Base-by-base conservation (phyloP, 2,888 invertebrate genomes). In the Drosophila melanosoma region DNA sequence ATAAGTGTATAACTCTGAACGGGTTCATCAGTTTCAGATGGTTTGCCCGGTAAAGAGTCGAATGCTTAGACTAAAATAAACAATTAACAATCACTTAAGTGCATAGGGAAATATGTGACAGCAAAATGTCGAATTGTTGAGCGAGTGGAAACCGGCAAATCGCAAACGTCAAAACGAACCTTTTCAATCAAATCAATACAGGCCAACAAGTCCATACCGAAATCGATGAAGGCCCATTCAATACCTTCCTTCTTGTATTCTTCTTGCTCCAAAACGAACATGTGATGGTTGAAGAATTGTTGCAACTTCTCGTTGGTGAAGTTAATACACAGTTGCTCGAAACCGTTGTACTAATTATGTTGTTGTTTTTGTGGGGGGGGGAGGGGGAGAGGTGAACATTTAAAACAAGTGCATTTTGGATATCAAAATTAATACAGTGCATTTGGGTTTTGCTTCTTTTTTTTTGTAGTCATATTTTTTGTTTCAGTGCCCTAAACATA, bases 251-350 rank as follows among this genome's bases (percentile, higher is more conserved):
- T 96, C 93, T 97, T 98, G 95, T 99, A 99, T 94, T 99, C 99
- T 94, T 99, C 99, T 96, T 99, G 99, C 94, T 99, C 99, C 94
- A 99, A 95, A 91, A 99, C 98, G 94, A 99, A 99, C 99, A 99
- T 99, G 96, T 99, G 97, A 94, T 99, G 99, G 95, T 99, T 99
- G 96, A 99, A 99, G 95, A 99, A 99, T 95, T 99, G 99, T 95
- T 99, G 99, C 90, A 99, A 96, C 95, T 98, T 98, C 94, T 99
- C 99, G 94, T 99, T 99, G 94, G 99, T 99, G 95, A 99, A 99
- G 96, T 99, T 99, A 96, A 99, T 99, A 95, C 99, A 99, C 94
- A 99, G 96, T 96, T 99, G 99, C 94, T 99, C 99, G 95, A 99
- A 99, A 94, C 98, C 98, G 95, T 99, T 99, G 95, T 95, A 98